Evolutionary conservation across 2,888 invertebrate genomes (phyloP), one percentile per base, ranked within the genome.

Genomic region (Cinara cedri): DNA sequence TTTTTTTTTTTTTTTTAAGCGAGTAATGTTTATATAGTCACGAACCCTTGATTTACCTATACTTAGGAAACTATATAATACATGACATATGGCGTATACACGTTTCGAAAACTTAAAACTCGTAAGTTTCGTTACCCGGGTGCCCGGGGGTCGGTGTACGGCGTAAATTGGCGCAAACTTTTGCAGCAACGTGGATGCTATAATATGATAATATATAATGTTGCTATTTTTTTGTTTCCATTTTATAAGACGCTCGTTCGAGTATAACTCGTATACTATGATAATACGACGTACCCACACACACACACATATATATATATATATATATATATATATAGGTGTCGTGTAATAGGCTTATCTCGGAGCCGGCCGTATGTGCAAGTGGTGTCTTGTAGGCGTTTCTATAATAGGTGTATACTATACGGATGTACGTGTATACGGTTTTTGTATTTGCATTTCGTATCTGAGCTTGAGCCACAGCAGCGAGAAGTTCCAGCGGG

Each of bases 381-480:
- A 21, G 8, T 1, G 8, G 55, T 21, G 19, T 51, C 13, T n/a
- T 51, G 16, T 63, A 16, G 2, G 57, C n/a, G 24, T 2, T 34
- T 34, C 34, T 34, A 34, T 34, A 21, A 51, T 51, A 51, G 51
- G 21, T 14, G 46, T 46, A 34, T 34, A 34, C 46, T 21, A n/a
- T 21, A 46, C 24, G 14, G 46, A n/a, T 34, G 6, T n/a, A n/a
- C 66, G 46, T 9, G 1, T 24, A 3, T 9, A 51, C 11, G 70
- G 70, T 51, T 16, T 51, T 19, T 49, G 44, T 49, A 10, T 72
- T 62, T 62, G 72, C 49, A 62, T 62, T 60, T 46, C n/a, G 60
- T 60, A 72, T 72, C 46, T 72, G 85, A 84, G 81, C 72, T 83
- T 84, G 84, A 81, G 84, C 85, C 72, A 49, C 19, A 81, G 84